phyloP scores from a whole-genome alignment of 2,797 vertebrate species.

The Sebastes ruberrimus region DNA sequence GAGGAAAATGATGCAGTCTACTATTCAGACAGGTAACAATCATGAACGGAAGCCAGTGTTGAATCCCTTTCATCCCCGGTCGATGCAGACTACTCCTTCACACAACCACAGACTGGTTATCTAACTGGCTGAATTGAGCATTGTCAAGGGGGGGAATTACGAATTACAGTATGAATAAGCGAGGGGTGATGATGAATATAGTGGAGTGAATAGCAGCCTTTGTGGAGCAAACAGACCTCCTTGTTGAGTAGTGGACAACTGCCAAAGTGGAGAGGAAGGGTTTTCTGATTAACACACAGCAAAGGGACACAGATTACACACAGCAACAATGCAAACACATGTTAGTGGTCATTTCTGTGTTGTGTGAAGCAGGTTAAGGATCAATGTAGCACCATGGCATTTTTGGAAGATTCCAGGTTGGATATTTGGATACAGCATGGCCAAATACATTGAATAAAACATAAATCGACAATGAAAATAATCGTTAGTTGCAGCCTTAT shows the following conservation, averaged over 20 bases:
- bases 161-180: conserved; percentile 72
- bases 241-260: conserved; percentile 56
- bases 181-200: conserved; percentile 67
- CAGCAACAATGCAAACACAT: conserved; percentile 12
- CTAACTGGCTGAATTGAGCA: conserved; percentile 67
- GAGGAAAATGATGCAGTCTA: conserved; percentile 8
- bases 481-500: too few species aligned
- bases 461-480: too few species aligned
- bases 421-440: neutral
- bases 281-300: conserved; percentile 44
- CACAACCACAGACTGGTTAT: conserved; percentile 56
- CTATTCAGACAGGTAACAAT: conserved; percentile 45
- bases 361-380: neutral
- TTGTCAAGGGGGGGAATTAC: conserved; percentile 60
- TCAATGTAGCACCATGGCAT: neutral
- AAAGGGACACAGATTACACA: conserved; percentile 33
- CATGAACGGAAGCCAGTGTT: conserved; percentile 28
- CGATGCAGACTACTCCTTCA: conserved; percentile 42
- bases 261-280: conserved; percentile 43
- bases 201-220: conserved; percentile 69
- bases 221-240: conserved; percentile 66
- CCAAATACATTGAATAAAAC: neutral
- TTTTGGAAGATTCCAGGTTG: neutral
- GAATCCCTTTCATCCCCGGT: conserved; percentile 30
- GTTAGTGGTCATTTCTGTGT: neutral